Evolutionary conservation across 2,888 invertebrate genomes (phyloP), one percentile per base, ranked within the genome.

Genomic region (Hofmannophila pseudospretella): DNA sequence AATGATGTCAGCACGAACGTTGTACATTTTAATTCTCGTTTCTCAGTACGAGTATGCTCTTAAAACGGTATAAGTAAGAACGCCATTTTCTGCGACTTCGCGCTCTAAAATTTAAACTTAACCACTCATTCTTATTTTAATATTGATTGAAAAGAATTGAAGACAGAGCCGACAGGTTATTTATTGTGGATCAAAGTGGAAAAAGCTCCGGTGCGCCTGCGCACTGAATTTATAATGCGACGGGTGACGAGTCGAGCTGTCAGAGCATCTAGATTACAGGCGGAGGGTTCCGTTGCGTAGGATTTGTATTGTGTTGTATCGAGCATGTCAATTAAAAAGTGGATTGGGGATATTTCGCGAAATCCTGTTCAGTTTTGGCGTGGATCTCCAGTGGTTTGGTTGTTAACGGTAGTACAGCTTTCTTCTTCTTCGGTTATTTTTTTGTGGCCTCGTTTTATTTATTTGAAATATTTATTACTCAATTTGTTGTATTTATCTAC

Each of bases 191-290:
- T 47, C 54, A 46, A 66, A 68, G 52, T 49, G 60, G 67, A 70
- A 67, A 57, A 62, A 51, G 12, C 16, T 58, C 47, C 49, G 54
- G 51, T 60, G 58, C 55, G 55, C 50, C 54, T 41, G 65, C 58
- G 23, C n/a, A n/a, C 23, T 56, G 63, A 65, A 69, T 70, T 59
- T 64, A 64, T 75, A 66, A 70, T 66, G 51, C 55, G 58, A 58
- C 52, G 54, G 49, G 55, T 58, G 70, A 70, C 60, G 68, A 65
- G 46, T 57, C 51, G 54, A 44, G 45, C 55, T 60, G 66, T 58
- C 59, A 50, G 51, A 42, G 47, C 58, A 65, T 68, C 55, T 65
- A 61, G 67, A 66, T 58, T 66, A 39, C 31, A 27, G 13, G 19
- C 27, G 35, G 34, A 44, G 56, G 64, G 72, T 69, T 55, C 67